Percentiles rank a stretch among this genome's conserved stretches.
Conservation (phyloP, 2,797 vertebrate genomes). For the Schizothorax lantsangensis region DNA sequence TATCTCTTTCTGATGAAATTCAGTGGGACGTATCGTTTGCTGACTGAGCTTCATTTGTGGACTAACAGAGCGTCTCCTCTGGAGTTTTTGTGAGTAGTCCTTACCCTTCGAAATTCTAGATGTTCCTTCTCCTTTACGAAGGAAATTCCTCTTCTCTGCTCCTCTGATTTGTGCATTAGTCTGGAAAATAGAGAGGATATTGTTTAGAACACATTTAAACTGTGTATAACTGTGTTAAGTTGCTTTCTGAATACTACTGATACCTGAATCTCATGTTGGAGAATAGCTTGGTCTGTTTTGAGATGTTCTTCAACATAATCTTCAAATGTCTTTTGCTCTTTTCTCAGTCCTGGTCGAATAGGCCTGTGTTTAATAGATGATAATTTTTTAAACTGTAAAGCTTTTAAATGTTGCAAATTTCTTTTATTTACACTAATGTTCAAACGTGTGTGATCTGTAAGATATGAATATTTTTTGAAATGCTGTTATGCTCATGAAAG, state of each 20-base stretch:
- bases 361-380: slow-evolving; percentile 57
- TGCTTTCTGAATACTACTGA: background rate
- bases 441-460: background rate
- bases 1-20: slow-evolving; percentile 25
- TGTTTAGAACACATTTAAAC: background rate
- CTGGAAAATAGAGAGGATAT: slow-evolving; percentile 45
- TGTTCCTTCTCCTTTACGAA: slow-evolving; percentile 63
- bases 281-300: slow-evolving; percentile 59
- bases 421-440: background rate
- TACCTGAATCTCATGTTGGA: slow-evolving; percentile 63
- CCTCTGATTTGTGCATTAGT: slow-evolving; percentile 34
- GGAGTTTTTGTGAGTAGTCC: slow-evolving; percentile 50
- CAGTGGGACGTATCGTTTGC: slow-evolving; percentile 34
- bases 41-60: slow-evolving; percentile 47
- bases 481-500: background rate
- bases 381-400: background rate
- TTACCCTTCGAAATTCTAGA: slow-evolving; percentile 64
- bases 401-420: background rate
- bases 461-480: background rate
- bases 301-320: slow-evolving; percentile 69
- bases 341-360: slow-evolving; percentile 61
- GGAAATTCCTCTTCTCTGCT: slow-evolving; percentile 59
- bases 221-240: background rate
- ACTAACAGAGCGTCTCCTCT: slow-evolving; percentile 42
- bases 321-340: slow-evolving; percentile 68